phyloP scores from a whole-genome alignment of 2,888 invertebrate genomes.

The Mythimna pallens region DNA sequence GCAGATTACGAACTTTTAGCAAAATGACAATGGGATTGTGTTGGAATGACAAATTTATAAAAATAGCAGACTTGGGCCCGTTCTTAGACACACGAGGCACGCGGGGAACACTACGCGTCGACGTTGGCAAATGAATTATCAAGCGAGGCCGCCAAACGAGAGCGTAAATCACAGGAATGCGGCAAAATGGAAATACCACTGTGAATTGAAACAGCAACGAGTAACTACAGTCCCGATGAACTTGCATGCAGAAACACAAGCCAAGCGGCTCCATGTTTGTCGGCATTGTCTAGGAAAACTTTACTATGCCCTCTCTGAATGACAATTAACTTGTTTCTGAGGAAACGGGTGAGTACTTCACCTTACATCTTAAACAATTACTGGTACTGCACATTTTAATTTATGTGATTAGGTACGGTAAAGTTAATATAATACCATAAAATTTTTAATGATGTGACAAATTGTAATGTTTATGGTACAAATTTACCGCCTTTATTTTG shows the following conservation, averaged over 20 bases:
- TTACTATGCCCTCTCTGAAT: conserved; percentile 41
- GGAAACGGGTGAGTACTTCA: conserved; percentile 12
- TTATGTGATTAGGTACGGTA: too few species aligned
- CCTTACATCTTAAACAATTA: conserved; percentile 42
- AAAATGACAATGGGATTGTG: too few species aligned
- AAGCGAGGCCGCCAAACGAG: conserved; percentile 44
- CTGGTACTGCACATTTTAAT: background rate
- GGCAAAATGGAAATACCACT: conserved; percentile 40
- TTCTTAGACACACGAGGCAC: too few species aligned
- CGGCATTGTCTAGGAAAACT: conserved; percentile 36
- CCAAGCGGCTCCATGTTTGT: conserved; percentile 38
- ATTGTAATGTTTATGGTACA: too few species aligned
- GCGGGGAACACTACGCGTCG: too few species aligned
- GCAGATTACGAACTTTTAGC: too few species aligned
- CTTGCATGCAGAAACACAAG: conserved; percentile 42
- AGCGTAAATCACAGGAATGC: conserved; percentile 49
- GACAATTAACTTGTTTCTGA: conserved; percentile 38
- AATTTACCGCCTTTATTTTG: too few species aligned
- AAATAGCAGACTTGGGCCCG: too few species aligned
- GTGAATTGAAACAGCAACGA: conserved; percentile 36
- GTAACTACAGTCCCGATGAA: conserved; percentile 41
- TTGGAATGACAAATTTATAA: too few species aligned
- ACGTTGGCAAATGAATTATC: conserved; percentile 6
- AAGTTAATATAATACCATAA: too few species aligned
- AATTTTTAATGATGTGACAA: too few species aligned